These are phyloP conservation scores for Sylvia atricapilla DNA, from an alignment of 2,113 vertebrate genomes.

Conservation along the genomic window DNA sequence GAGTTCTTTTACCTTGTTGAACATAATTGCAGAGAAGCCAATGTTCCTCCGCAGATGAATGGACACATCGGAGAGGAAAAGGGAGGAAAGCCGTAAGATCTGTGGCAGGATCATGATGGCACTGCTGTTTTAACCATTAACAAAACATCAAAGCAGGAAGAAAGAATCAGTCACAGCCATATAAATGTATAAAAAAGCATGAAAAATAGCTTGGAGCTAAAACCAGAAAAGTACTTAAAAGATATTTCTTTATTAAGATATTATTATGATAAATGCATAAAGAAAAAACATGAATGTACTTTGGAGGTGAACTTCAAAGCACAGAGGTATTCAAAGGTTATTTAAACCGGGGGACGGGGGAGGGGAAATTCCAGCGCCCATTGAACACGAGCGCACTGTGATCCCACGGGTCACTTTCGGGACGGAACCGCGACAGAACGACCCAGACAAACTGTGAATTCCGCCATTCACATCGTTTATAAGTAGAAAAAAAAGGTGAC, in stretches of 20 bases:
- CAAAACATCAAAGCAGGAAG: background rate
- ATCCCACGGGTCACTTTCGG: accelerated
- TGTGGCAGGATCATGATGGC: constrained; percentile 83
- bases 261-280: background rate
- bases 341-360: accelerated
- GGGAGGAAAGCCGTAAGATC: constrained; percentile 78
- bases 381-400: accelerated
- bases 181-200: accelerated
- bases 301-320: too few species aligned
- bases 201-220: accelerated
- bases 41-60: constrained; percentile 85
- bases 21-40: constrained; percentile 84
- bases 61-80: constrained; percentile 72
- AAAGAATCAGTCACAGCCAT: background rate
- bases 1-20: constrained; percentile 84
- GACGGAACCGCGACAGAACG: accelerated
- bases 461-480: accelerated
- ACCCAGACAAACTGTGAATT: accelerated
- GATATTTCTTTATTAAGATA: accelerated
- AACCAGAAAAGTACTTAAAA: background rate
- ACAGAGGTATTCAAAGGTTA: background rate
- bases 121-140: background rate
- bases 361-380: background rate
- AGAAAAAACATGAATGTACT: background rate
- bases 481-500: background rate